Conservation (phyloP, 2,113 vertebrate genomes). For the Corythornis madagascariensis region DNA sequence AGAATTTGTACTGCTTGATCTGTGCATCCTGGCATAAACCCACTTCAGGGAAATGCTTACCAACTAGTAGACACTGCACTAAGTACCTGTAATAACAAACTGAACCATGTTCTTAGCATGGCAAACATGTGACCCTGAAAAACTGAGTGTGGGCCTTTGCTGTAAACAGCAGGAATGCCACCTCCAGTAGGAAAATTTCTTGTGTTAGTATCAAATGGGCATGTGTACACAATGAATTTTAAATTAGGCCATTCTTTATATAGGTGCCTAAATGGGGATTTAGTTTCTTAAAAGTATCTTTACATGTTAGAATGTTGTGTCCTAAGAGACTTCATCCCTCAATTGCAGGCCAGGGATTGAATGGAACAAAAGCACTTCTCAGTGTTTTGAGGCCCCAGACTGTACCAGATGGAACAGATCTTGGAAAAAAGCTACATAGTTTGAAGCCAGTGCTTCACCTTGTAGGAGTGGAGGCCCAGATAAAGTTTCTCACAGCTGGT, state of each 20-base stretch:
- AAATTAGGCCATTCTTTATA: background rate
- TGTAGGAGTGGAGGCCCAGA: no score
- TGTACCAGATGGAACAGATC: background rate
- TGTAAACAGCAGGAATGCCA: background rate
- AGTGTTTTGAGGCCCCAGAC: background rate
- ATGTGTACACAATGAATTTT: background rate
- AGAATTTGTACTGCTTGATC: background rate
- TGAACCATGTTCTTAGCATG: background rate
- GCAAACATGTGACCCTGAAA: background rate
- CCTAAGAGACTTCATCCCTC: background rate
- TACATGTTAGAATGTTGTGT: background rate
- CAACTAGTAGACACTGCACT: background rate
- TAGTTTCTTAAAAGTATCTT: background rate
- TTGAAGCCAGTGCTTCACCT: background rate
- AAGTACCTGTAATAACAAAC: background rate
- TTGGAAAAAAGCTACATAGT: background rate
- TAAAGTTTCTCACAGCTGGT: no score
- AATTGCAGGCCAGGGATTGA: background rate
- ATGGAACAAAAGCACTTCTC: background rate
- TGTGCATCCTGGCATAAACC: background rate
- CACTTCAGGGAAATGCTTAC: background rate
- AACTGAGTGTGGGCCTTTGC: background rate
- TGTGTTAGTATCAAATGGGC: background rate
- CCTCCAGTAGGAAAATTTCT: background rate
- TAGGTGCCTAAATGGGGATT: background rate